Conservation (phyloP, 2,113 vertebrate species). For the Clarias macrocephalus region DNA sequence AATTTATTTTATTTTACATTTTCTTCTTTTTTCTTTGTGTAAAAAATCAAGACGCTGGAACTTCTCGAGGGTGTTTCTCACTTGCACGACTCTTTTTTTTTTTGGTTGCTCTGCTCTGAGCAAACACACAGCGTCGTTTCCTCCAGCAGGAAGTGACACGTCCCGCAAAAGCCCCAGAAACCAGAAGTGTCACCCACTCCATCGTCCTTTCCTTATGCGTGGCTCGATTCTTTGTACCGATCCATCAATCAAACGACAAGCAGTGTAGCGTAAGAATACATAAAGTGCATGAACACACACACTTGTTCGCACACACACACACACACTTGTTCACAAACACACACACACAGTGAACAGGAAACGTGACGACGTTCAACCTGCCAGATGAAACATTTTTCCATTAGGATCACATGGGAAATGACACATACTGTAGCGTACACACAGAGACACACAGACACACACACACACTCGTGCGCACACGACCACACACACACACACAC, state of each 20-base stretch:
- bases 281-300: neutral
- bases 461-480: neutral
- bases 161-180: conserved; percentile 45
- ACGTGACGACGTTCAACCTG: neutral
- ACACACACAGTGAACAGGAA: conserved; percentile 24
- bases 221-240: conserved; percentile 47
- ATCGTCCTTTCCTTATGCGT: conserved; percentile 58
- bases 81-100: neutral
- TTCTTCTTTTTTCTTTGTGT: neutral
- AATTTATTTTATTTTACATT: too few species aligned
- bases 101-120: conserved; percentile 48
- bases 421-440: neutral
- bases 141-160: conserved; percentile 67
- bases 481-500: neutral
- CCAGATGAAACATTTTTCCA: conserved; percentile 42
- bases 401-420: conserved; percentile 37
- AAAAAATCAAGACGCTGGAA: neutral
- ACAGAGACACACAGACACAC: neutral
- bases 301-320: neutral
- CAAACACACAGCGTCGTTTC: conserved; percentile 57
- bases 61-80: neutral
- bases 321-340: conserved; percentile 4
- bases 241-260: neutral
- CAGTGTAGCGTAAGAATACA: neutral
- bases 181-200: conserved; percentile 60